A percentile compares a stretch with the other conserved stretches of the same genome.
Conservation (phyloP, 2,113 vertebrate genomes). For the Isichthys henryi region DNA sequence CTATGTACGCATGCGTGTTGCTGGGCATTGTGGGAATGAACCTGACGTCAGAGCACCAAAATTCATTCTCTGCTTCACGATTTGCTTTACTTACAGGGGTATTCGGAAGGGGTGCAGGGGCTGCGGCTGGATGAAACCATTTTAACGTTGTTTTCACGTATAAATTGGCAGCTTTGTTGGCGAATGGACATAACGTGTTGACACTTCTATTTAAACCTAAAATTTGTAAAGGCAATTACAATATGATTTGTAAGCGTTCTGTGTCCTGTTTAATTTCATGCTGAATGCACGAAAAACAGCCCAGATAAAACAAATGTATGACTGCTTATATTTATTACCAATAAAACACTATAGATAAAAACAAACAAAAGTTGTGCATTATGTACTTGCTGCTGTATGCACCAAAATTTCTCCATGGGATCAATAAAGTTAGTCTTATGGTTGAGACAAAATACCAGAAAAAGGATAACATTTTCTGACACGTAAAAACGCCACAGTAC, state of each 20-base stretch:
- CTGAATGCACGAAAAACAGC: neutral
- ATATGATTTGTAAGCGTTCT: neutral
- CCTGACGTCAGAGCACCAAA: conserved; percentile 56
- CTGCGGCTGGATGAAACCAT: neutral
- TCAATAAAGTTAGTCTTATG: neutral
- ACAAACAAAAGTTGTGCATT: neutral
- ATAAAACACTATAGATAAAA: neutral
- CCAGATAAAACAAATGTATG: neutral
- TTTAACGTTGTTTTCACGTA: neutral
- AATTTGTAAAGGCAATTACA: neutral
- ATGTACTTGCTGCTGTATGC: neutral
- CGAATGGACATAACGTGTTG: neutral
- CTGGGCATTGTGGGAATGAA: conserved; percentile 68
- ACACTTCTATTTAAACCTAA: neutral
- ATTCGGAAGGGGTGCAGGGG: neutral
- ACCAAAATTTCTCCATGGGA: neutral
- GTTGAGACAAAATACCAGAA: neutral
- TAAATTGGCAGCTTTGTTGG: neutral
- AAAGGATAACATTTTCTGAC: neutral
- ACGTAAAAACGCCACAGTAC: neutral
- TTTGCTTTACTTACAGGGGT: neutral
- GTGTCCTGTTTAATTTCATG: neutral
- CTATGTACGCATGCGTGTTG: conserved; percentile 65
- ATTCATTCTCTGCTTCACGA: conserved; percentile 15
- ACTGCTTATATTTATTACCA: neutral